A percentile compares a stretch with the other conserved stretches of the same genome.
These are phyloP conservation scores for Nymphalis io DNA, from an alignment of 1,140 invertebrate genomes.

Conservation along the genomic window DNA sequence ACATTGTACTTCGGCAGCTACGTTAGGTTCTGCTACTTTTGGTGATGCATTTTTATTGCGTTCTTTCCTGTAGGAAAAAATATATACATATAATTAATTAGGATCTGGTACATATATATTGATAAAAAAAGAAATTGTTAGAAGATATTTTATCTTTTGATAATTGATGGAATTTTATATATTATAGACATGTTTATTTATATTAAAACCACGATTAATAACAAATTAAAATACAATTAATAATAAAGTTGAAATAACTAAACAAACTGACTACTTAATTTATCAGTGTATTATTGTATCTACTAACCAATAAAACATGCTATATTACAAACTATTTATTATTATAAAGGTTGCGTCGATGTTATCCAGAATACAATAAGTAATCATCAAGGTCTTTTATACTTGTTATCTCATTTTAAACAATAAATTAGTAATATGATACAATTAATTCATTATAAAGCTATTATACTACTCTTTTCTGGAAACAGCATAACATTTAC, in stretches of 20 bases:
- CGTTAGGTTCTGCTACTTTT: constrained; percentile 54
- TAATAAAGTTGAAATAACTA: too few species aligned
- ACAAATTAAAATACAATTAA: background rate
- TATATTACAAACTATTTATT: background rate
- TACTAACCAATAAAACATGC: too few species aligned
- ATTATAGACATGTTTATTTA: too few species aligned
- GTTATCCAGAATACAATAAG: background rate
- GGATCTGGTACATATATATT: too few species aligned
- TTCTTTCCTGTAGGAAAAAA: constrained; percentile 57
- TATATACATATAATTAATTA: too few species aligned
- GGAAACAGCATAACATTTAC: background rate
- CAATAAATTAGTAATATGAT: background rate
- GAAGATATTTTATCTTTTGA: too few species aligned
- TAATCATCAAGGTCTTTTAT: constrained; percentile 2
- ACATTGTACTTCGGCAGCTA: constrained; percentile 68
- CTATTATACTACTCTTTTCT: background rate
- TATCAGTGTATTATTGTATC: background rate
- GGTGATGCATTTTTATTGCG: constrained; percentile 48
- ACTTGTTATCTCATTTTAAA: constrained; percentile 5
- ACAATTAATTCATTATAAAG: background rate
- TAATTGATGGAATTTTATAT: too few species aligned
- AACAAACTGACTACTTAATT: too few species aligned
- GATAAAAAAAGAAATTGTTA: too few species aligned
- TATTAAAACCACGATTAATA: too few species aligned
- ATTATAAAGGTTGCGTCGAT: background rate